Evolutionary conservation across 23 tunicate genomes (phyloP).

Genomic region (Diplosoma virens): DNA sequence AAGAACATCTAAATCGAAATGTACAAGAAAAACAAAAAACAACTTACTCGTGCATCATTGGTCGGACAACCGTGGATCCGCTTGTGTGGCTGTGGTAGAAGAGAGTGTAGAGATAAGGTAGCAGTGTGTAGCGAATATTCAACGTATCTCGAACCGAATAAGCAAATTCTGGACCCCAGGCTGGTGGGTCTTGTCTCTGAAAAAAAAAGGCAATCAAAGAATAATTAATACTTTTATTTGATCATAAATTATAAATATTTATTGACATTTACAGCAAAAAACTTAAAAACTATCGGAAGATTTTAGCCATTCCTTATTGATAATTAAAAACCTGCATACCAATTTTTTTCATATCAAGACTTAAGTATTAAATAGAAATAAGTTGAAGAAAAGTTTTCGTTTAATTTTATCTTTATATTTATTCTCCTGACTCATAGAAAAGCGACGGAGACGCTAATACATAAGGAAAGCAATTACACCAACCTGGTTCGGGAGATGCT

Average conservation of each 20-base stretch:
- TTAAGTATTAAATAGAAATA: not conserved
- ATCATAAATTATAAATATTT: not conserved
- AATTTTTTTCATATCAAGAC: no score
- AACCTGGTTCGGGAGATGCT: no score
- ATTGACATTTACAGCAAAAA: not conserved
- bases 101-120: constrained; percentile 88
- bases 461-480: no score
- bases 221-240: not conserved
- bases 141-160: constrained; percentile 60
- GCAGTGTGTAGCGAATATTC: constrained; percentile 51
- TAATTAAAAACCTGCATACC: no score
- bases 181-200: constrained; percentile 79
- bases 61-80: constrained; percentile 85
- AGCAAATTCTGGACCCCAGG: constrained; percentile 78
- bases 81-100: constrained; percentile 56
- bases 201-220: not conserved
- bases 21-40: no score
- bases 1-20: not conserved
- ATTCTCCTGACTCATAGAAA: no score
- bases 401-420: no score
- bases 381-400: not conserved
- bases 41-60: constrained; percentile 77
- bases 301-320: no score
- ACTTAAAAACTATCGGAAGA: no score
- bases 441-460: no score